Percentiles rank a stretch among this genome's conserved stretches.
phyloP scores from a whole-genome alignment of 1,140 invertebrate genomes.

The Nylanderia fulva region DNA sequence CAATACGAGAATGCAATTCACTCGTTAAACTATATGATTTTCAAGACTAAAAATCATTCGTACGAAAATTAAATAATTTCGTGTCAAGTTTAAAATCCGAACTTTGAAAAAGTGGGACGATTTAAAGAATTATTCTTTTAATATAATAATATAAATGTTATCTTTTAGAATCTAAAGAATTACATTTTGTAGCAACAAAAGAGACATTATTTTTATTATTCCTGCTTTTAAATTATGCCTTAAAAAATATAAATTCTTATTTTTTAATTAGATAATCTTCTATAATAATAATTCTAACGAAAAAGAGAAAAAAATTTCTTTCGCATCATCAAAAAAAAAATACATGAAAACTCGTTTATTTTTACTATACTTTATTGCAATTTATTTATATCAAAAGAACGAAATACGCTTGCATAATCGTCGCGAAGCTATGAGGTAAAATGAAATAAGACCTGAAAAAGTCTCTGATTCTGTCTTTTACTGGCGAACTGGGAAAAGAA shows the following conservation, averaged over 20 bases:
- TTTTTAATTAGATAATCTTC: background rate
- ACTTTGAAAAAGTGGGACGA: background rate
- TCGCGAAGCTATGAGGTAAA: background rate
- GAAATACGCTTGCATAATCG: background rate
- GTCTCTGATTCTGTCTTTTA: background rate
- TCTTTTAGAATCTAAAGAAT: background rate
- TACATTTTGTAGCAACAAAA: background rate
- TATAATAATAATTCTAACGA: background rate
- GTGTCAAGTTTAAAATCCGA: background rate
- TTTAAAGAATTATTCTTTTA: background rate
- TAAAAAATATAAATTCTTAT: background rate
- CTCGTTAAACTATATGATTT: background rate
- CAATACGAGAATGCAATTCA: conserved; percentile 53
- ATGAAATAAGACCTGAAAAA: conserved; percentile 14
- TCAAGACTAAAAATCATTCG: background rate
- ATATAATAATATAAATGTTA: background rate
- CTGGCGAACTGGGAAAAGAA: background rate
- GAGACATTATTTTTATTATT: background rate
- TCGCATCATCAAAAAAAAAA: background rate
- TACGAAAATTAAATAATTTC: conserved; percentile 1
- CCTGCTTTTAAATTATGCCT: background rate
- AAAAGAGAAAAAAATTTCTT: background rate
- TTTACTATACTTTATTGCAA: conserved; percentile 13
- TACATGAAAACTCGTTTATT: background rate
- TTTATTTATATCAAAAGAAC: conserved; percentile 26